These are phyloP conservation scores for Galendromus occidentalis DNA, from an alignment of 1,140 invertebrate species.

Conservation along the genomic window DNA sequence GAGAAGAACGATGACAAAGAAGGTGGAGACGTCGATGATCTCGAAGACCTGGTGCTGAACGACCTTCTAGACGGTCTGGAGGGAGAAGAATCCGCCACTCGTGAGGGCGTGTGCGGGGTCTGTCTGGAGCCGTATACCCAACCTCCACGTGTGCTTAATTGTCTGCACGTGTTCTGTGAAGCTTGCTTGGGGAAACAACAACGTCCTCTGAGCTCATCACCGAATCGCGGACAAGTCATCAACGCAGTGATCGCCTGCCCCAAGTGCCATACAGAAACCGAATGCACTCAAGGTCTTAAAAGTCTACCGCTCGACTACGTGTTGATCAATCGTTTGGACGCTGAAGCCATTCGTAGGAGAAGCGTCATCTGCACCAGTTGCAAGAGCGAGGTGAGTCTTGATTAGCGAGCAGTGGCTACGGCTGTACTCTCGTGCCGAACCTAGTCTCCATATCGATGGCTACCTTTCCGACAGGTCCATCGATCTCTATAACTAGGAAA, in stretches of 20 bases:
- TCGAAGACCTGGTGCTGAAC: not conserved
- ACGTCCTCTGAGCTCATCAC: too few species aligned
- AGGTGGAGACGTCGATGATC: too few species aligned
- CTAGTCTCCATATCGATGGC: slow-evolving; percentile 6
- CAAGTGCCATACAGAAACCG: slow-evolving; percentile 61
- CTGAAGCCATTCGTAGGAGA: slow-evolving; percentile 49
- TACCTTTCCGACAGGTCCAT: not conserved
- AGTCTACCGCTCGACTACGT: slow-evolving; percentile 61
- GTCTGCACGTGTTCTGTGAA: slow-evolving; percentile 80
- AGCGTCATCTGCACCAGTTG: slow-evolving; percentile 64
- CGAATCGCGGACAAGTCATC: slow-evolving; percentile 40
- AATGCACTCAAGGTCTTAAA: slow-evolving; percentile 39
- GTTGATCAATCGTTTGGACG: slow-evolving; percentile 59
- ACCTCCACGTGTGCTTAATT: slow-evolving; percentile 61
- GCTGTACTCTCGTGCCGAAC: not conserved
- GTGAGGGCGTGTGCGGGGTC: not conserved
- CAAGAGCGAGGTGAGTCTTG: slow-evolving; percentile 34
- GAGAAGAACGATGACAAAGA: not conserved
- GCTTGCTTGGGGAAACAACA: slow-evolving; percentile 43
- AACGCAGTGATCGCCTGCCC: slow-evolving; percentile 38
- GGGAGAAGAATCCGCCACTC: not conserved
- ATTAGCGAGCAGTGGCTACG: not conserved
- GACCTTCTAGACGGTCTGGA: not conserved
- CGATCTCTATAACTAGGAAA: slow-evolving; percentile 10
- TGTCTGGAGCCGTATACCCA: slow-evolving; percentile 17